Evolutionary conservation across 1,140 invertebrate genomes (phyloP), one percentile per base, ranked within the genome.

Genomic region (Alviniconcha marisindica): DNA sequence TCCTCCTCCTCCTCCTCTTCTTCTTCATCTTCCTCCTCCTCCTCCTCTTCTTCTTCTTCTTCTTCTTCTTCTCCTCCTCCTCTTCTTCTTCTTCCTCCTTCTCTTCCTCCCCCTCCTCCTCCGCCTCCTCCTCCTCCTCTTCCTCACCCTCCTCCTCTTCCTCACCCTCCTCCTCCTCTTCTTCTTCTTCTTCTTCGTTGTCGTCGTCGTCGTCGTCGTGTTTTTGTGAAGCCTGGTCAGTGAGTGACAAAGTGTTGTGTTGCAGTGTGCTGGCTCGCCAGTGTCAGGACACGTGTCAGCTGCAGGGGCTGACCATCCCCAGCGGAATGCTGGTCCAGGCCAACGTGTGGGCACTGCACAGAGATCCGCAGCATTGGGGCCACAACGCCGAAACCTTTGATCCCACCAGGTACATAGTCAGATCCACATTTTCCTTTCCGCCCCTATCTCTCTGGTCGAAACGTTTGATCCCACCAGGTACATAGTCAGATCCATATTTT

Each of bases 261-360:
- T 87, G 14, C 84, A 93, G 92, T 60, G 90, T 93, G 38, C 88
- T 91, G 18, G 89, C 91, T 12, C 87, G 93, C 24, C 84, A 90
- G 69, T 93, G 92, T 81, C 91, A 91, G 88, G 88, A 90, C 28
- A 81, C 86, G 1, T 90, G 90, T 14, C 87, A 77, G n/a, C 85
- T 93, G 28, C 87, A 89, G 10, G 88, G 88, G 2, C 77, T 91
- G 51, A 71, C 85, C 15, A 90, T 94, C 14, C 91, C 91, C 66
- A 85, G 90, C 21, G 93, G 91, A 0, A 91, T 89, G 83, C 80
- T 91, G n/a, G 89, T 94, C 10, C 90, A 91, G 42, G 91, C 91
- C 24, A 92, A 94, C 80, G 87, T 93, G 0, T 93, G 92, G 91
- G 88, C 90, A 40, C 74, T 94, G 40, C 93, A 94, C 81, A 90